Evolutionary conservation across 2,797 vertebrate genomes (phyloP).

Genomic region (Euthynnus affinis): DNA sequence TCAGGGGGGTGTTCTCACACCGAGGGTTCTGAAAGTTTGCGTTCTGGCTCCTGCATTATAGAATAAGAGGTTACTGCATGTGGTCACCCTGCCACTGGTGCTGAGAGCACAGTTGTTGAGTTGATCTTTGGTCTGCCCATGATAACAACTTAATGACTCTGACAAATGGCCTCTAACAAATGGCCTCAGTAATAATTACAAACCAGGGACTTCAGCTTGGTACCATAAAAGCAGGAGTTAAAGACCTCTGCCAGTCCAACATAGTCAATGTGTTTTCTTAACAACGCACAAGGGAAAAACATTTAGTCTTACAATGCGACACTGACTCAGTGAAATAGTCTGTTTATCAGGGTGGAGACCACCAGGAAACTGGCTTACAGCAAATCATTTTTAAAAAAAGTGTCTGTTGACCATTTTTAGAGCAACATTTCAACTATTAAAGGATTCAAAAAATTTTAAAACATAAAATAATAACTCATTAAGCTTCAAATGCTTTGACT

Average conservation of each 20-base stretch:
- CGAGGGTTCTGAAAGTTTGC: slow-evolving; percentile 99
- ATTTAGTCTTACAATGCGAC: slow-evolving; percentile 28
- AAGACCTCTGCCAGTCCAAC: slow-evolving; percentile 44
- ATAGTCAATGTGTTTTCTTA: slow-evolving; percentile 31
- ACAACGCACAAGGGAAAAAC: slow-evolving; percentile 34
- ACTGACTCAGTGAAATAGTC: slow-evolving; percentile 18
- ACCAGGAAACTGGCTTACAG: background rate
- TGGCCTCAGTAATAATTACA: slow-evolving; percentile 32
- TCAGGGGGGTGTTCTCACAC: slow-evolving; percentile 99
- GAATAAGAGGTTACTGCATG: slow-evolving; percentile 85
- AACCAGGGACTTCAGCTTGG: slow-evolving; percentile 21
- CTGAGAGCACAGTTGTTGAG: slow-evolving; percentile 27
- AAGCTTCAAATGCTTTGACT: slow-evolving; percentile 14
- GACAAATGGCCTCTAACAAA: slow-evolving; percentile 28
- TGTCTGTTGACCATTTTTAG: background rate
- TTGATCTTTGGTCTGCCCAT: slow-evolving; percentile 42
- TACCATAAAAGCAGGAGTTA: slow-evolving; percentile 12
- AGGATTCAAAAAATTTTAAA: background rate
- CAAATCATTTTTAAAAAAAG: background rate
- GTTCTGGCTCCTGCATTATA: slow-evolving; percentile 96
- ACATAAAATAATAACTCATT: slow-evolving; percentile 1
- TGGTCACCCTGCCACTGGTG: slow-evolving; percentile 61
- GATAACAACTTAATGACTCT: slow-evolving; percentile 30
- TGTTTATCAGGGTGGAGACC: slow-evolving; percentile 17
- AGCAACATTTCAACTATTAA: slow-evolving; percentile 19